These are phyloP conservation scores for Catalaphyllia jardinei DNA, from an alignment of 64 coral and sea anemone genomes.

Conservation along the genomic window DNA sequence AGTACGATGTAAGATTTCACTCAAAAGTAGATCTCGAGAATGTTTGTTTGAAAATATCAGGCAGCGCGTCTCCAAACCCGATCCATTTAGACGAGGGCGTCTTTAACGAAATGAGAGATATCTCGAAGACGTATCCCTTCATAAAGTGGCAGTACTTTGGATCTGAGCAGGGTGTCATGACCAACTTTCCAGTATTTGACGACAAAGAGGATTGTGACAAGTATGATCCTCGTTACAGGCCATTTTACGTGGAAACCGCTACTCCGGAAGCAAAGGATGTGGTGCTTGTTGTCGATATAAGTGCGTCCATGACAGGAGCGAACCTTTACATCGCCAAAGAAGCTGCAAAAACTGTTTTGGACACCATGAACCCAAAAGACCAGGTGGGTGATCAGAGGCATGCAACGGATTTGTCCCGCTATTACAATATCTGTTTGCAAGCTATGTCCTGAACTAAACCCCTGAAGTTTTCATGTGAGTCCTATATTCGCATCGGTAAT, in stretches of 20 bases:
- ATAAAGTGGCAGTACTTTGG: conserved; percentile 70
- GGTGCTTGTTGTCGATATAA: conserved; percentile 66
- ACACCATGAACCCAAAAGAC: conserved; percentile 66
- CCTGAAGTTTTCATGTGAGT: too few species aligned
- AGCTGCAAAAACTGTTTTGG: conserved; percentile 66
- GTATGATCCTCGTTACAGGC: conserved; percentile 61
- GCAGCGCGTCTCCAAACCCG: background rate
- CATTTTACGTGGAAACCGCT: conserved; percentile 69
- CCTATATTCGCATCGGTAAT: too few species aligned
- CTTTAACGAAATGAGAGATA: conserved; percentile 37
- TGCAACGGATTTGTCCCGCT: too few species aligned
- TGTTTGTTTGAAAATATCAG: conserved; percentile 24
- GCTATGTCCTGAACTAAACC: too few species aligned
- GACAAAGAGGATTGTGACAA: conserved; percentile 7
- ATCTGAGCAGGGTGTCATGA: conserved; percentile 43
- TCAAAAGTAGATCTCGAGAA: conserved; percentile 4
- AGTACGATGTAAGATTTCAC: conserved; percentile 43
- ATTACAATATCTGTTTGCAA: too few species aligned
- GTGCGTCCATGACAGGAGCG: conserved; percentile 41
- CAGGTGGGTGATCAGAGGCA: conserved; percentile 16
- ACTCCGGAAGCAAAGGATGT: conserved; percentile 62
- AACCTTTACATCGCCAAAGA: conserved; percentile 44
- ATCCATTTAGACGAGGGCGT: conserved; percentile 2
- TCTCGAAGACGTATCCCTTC: background rate
- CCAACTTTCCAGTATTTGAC: conserved; percentile 28